Evolutionary conservation across 1,140 invertebrate genomes (phyloP), one percentile per base, ranked within the genome.

Genomic region (Helicoverpa armigera): DNA sequence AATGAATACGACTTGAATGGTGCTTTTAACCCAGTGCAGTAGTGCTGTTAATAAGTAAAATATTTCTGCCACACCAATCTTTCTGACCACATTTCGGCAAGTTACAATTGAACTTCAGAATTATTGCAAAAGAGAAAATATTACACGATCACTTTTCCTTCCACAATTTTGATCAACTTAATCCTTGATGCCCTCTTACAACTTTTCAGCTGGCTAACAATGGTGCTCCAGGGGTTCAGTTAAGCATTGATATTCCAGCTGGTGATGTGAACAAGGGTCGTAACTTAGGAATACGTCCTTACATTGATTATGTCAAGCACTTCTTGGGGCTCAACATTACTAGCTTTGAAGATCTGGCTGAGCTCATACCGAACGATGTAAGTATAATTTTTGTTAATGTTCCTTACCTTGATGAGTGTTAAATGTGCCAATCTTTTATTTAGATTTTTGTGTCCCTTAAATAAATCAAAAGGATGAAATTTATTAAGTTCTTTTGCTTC

Each of bases 201-300:
- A 13, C 9, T 69, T 78, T 78, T 14, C 58, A 82, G 80, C 14
- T 82, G 0, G 54, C 54, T 29, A 29, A 82, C 9, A 16, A 9
- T 11, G 80, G 67, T n/a, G 18, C 73, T 11, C 65, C 63, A 0
- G 54, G 14, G 1, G 13, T 65, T 13, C 58, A 70, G 56, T 3
- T 13, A 7, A 43, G n/a, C 0, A 14, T 79, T 14, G 81, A 82
- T 10, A 12, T 75, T 0, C 12, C 35, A 11, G 51, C 76, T 13
- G 16, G n/a, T 14, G 81, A 82, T 60, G 53, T 82, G 12, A 14
- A 29, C 9, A 82, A 82, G 54, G 48, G 63, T 12, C 63, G 77
- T n/a, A 54, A 18, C 0, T 74, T 75, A 13, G 81, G 81, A 10
- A 0, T 79, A 1, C 14, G 16, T 53, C 63, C 82, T 14, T 84